These are phyloP conservation scores for Pteria penguin DNA, from an alignment of 2,888 invertebrate species.

Conservation along the genomic window DNA sequence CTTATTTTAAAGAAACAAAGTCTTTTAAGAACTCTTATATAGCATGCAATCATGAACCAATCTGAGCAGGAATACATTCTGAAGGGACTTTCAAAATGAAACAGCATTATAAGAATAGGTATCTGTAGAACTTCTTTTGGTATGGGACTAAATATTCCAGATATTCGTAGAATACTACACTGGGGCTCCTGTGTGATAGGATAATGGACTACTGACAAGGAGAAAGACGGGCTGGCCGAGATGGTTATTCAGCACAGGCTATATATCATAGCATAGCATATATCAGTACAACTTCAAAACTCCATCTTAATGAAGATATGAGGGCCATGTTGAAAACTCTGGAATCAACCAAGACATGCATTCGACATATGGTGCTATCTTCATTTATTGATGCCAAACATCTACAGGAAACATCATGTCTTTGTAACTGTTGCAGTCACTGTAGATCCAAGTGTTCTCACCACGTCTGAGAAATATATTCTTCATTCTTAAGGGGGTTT, in stretches of 20 bases:
- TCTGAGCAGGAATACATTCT: conserved; percentile 5
- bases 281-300: background rate
- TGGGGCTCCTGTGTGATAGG: conserved; percentile 8
- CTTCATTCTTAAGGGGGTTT: too few species aligned
- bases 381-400: background rate
- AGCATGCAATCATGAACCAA: conserved; percentile 3
- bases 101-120: conserved; percentile 7
- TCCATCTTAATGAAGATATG: conserved; percentile 10
- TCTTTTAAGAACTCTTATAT: background rate
- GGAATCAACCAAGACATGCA: background rate
- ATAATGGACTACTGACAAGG: conserved; percentile 13
- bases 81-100: conserved; percentile 1
- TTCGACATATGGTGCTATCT: background rate
- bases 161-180: background rate
- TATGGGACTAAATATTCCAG: conserved; percentile 4
- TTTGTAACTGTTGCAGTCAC: background rate
- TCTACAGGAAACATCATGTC: background rate
- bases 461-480: background rate
- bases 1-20: background rate
- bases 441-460: background rate
- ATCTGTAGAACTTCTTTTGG: conserved; percentile 4
- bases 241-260: background rate
- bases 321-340: background rate
- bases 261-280: too few species aligned
- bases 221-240: conserved; percentile 4